A percentile compares a stretch with the other conserved stretches of the same genome.
phyloP scores from a whole-genome alignment of 1,140 invertebrate species.

The Arctopsyche grandis region DNA sequence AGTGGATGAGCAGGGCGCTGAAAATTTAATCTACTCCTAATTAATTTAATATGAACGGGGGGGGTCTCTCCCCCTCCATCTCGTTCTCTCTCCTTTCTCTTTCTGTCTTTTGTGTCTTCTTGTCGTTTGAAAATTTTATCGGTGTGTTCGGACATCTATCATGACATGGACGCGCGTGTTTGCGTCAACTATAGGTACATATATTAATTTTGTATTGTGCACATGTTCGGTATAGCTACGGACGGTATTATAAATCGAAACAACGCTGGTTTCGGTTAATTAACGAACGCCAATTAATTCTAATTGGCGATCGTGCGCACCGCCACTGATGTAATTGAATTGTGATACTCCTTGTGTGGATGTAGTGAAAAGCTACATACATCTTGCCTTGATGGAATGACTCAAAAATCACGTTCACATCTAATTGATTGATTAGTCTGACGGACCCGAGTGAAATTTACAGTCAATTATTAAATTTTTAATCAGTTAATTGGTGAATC shows the following conservation, averaged over 20 bases:
- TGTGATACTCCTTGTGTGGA: not conserved
- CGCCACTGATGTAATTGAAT: conserved; percentile 10
- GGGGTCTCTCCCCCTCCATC: not conserved
- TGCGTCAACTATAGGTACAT: not conserved
- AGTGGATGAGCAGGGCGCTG: not conserved
- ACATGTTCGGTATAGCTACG: not conserved
- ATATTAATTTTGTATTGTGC: not conserved
- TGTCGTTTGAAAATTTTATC: not conserved
- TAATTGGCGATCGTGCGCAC: conserved; percentile 26
- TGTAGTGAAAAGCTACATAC: not conserved
- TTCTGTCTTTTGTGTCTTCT: not conserved
- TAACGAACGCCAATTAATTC: conserved; percentile 21
- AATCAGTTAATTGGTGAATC: no score
- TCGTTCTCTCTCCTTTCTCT: not conserved
- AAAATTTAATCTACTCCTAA: conserved; percentile 52
- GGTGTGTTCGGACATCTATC: not conserved
- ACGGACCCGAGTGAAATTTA: no score
- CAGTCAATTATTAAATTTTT: no score
- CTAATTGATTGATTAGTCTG: no score
- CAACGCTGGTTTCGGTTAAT: conserved; percentile 27
- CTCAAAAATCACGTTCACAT: not conserved
- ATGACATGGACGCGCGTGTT: not conserved
- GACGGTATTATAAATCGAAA: conserved; percentile 22
- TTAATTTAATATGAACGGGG: conserved; percentile 46
- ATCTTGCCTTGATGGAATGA: no score